These are phyloP conservation scores for Drosophila nigrodunni DNA, from an alignment of 1,140 invertebrate genomes.

Conservation along the genomic window DNA sequence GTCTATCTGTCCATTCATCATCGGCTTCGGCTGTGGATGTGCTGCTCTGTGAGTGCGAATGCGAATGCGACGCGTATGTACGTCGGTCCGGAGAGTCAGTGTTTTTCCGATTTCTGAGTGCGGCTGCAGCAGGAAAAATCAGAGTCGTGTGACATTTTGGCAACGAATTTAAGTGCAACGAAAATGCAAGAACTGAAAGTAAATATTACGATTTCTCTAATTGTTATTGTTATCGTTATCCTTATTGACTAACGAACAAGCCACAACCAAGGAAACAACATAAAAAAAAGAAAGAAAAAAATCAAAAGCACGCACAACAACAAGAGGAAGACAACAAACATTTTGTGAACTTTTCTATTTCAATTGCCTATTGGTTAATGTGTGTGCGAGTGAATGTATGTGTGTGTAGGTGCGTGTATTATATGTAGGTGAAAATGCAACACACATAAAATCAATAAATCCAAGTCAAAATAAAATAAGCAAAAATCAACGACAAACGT, in stretches of 20 bases:
- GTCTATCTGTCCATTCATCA: conserved; percentile 53
- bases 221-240: conserved; percentile 17
- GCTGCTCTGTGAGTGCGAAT: conserved; percentile 3
- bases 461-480: conserved; percentile 77
- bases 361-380: conserved; percentile 18
- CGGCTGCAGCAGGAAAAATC: conserved; percentile 70
- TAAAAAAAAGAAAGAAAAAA: not conserved
- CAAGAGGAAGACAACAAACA: conserved; percentile 7
- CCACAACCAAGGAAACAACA: conserved; percentile 8
- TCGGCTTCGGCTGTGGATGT: conserved; percentile 43
- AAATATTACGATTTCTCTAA: conserved; percentile 55
- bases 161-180: conserved; percentile 71
- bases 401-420: conserved; percentile 34
- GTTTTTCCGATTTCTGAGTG: conserved; percentile 66
- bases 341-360: conserved; percentile 23
- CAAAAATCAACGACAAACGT: conserved; percentile 68
- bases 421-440: conserved; percentile 69
- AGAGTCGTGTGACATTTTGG: conserved; percentile 55
- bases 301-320: not conserved
- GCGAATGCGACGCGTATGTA: conserved; percentile 25
- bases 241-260: not conserved
- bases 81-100: conserved; percentile 40
- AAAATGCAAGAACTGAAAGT: conserved; percentile 66
- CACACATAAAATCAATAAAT: conserved; percentile 81
- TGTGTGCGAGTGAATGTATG: conserved; percentile 31